Evolutionary conservation across 35 echinoderm and acorn worm species (phyloP).

Genomic region (Lytechinus variegatus): DNA sequence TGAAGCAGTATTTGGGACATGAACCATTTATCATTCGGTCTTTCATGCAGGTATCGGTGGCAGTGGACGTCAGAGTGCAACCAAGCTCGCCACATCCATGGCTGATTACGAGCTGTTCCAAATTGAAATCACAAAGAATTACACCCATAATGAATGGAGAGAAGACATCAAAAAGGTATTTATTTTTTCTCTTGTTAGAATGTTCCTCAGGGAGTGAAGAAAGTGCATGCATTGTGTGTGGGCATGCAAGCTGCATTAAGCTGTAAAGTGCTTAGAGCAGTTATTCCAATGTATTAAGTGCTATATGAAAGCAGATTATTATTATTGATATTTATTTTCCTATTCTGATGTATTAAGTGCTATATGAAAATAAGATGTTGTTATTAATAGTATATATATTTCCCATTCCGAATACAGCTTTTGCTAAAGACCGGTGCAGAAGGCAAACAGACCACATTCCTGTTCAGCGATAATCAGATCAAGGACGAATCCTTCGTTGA

Average conservation of each 20-base stretch:
- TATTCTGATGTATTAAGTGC: not conserved
- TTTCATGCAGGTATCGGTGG: constrained; percentile 85
- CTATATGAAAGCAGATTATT: no score
- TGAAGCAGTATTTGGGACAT: no score
- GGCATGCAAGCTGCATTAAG: no score
- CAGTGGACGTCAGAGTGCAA: constrained; percentile 94
- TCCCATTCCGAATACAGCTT: constrained; percentile 48
- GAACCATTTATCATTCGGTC: not conserved
- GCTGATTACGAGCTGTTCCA: constrained; percentile 98
- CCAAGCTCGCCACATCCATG: constrained; percentile 94
- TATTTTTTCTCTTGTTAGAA: not conserved
- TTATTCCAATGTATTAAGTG: no score
- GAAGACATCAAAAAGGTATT: constrained; percentile 90
- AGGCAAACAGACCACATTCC: constrained; percentile 90
- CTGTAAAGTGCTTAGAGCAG: no score
- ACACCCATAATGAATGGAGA: constrained; percentile 97
- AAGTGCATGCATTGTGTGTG: no score
- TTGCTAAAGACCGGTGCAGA: constrained; percentile 85
- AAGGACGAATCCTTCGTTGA: constrained; percentile 99
- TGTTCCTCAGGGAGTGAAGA: no score
- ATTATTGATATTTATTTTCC: not conserved
- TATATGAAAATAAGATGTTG: not conserved
- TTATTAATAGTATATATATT: not conserved
- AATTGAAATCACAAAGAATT: constrained; percentile 99
- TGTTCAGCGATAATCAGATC: constrained; percentile 97